These are phyloP conservation scores for Rhipidura dahli DNA, from an alignment of 2,113 vertebrate genomes.

Conservation along the genomic window DNA sequence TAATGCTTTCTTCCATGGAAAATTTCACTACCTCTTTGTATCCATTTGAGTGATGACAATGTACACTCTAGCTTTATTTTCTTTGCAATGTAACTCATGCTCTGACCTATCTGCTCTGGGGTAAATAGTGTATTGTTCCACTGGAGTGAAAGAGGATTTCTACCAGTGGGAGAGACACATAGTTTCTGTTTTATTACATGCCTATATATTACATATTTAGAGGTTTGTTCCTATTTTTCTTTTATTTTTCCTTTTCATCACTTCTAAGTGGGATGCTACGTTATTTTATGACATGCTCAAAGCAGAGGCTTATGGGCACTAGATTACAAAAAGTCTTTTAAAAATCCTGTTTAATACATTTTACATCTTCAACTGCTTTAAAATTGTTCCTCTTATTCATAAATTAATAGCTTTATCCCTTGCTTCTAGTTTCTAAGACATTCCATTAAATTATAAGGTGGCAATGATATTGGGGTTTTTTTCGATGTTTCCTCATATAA, in stretches of 20 bases:
- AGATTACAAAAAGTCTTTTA: not conserved
- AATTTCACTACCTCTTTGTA: not conserved
- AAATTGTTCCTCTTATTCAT: not conserved
- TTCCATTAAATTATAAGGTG: not conserved
- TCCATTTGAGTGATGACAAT: not conserved
- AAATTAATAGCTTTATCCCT: not conserved
- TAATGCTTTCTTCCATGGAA: not conserved
- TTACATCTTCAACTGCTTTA: not conserved
- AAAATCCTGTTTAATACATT: not conserved
- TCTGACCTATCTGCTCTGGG: not conserved
- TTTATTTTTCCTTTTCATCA: not conserved
- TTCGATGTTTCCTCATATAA: not conserved
- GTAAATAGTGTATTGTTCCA: not conserved
- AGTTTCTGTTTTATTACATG: not conserved
- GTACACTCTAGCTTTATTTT: not conserved
- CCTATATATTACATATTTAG: not conserved
- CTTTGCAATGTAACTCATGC: not conserved
- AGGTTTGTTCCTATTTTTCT: not conserved
- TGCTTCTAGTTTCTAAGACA: not conserved
- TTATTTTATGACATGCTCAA: not conserved
- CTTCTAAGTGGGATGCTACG: not conserved
- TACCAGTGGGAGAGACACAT: not conserved
- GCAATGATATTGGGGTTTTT: not conserved
- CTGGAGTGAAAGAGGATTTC: not conserved
- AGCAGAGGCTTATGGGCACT: not conserved